phyloP scores from a whole-genome alignment of 2,888 invertebrate species.

The Oxycera nigricornis region DNA sequence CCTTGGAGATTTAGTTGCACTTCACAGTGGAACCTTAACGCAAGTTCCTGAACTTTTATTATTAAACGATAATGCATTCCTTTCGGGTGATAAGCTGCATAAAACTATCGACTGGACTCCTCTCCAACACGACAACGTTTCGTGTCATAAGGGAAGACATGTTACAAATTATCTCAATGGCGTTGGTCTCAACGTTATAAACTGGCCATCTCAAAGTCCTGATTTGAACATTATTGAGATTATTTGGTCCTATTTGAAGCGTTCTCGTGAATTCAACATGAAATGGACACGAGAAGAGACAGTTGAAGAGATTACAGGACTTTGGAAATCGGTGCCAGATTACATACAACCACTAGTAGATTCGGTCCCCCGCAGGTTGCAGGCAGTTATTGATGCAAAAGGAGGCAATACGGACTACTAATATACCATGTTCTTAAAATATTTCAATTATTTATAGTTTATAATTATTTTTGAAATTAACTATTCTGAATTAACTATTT shows the following conservation, averaged over 20 bases:
- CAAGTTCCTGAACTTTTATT: background rate
- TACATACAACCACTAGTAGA: background rate
- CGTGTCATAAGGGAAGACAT: conserved; percentile 10
- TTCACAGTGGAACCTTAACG: conserved; percentile 5
- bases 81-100: background rate
- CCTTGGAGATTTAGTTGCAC: conserved; percentile 23
- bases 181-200: background rate
- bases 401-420: conserved; percentile 3
- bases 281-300: background rate
- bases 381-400: conserved; percentile 7
- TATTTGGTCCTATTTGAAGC: background rate
- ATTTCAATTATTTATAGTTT: background rate
- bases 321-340: background rate
- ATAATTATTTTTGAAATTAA: conserved; percentile 1
- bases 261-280: background rate
- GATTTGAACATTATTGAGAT: background rate
- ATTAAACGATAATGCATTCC: conserved; percentile 5
- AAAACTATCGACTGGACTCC: conserved; percentile 9
- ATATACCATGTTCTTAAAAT: background rate
- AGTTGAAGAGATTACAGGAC: background rate
- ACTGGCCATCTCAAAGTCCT: background rate
- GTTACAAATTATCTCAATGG: too few relatives aligned
- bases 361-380: background rate
- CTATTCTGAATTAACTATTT: too few relatives aligned
- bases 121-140: conserved; percentile 13